These are phyloP conservation scores for Lasioglossum malachurum DNA, from an alignment of 2,888 invertebrate species.

Conservation along the genomic window DNA sequence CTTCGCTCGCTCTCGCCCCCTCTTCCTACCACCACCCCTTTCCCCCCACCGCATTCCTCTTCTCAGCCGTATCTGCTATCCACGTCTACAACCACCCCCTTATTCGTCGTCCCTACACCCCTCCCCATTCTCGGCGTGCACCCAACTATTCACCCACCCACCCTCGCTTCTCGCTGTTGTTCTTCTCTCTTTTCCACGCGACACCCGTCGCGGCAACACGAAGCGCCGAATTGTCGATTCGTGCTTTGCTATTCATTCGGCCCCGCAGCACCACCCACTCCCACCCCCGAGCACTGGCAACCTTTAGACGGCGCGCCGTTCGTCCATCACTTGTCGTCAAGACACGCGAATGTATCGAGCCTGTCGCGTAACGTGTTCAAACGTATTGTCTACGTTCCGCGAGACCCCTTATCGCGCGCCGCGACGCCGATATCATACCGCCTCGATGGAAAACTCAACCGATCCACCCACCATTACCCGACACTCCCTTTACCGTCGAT, in stretches of 20 bases:
- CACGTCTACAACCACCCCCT: not conserved
- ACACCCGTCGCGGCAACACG: conserved; percentile 38
- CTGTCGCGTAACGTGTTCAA: conserved; percentile 24
- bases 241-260: conserved; percentile 45
- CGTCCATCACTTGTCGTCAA: conserved; percentile 49
- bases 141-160: conserved; percentile 8
- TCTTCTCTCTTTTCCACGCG: conserved; percentile 44
- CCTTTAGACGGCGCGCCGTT: conserved; percentile 16
- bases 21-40: not conserved
- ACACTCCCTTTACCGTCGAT: not conserved
- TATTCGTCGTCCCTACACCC: not conserved
- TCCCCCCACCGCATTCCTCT: not conserved
- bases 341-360: conserved; percentile 52
- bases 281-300: not conserved
- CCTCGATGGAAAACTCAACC: not conserved
- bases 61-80: conserved; percentile 23
- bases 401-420: conserved; percentile 21
- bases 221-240: conserved; percentile 58
- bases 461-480: not conserved
- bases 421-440: not conserved
- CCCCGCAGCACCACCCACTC: not conserved
- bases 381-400: conserved; percentile 22
- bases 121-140: not conserved
- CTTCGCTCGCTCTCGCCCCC: conserved; percentile 20
- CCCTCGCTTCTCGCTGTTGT: conserved; percentile 15